These are phyloP conservation scores for Albula glossodonta DNA, from an alignment of 2,113 vertebrate genomes.

Conservation along the genomic window DNA sequence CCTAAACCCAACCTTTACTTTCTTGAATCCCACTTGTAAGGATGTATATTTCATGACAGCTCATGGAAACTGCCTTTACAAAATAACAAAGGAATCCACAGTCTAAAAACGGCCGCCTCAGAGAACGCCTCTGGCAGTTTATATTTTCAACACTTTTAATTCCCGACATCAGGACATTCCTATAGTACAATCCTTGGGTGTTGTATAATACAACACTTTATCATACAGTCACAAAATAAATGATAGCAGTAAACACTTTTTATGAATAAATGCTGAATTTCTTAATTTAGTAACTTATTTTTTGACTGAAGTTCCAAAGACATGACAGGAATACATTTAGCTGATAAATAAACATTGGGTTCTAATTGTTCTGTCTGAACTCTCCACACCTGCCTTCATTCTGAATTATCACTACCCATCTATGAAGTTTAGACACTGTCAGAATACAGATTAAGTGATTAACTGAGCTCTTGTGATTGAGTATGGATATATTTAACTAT, in stretches of 20 bases:
- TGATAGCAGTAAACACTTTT: too few relatives aligned
- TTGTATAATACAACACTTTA: background rate
- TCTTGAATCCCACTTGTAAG: background rate
- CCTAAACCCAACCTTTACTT: background rate
- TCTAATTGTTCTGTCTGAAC: background rate
- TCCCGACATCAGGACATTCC: too few relatives aligned
- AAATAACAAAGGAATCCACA: background rate
- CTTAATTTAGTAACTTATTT: too few relatives aligned
- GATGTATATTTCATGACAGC: background rate
- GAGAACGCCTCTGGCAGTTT: background rate
- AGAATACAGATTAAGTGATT: background rate
- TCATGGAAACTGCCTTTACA: background rate
- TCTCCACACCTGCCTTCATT: background rate
- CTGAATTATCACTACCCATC: background rate
- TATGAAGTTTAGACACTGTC: background rate
- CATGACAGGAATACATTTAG: background rate
- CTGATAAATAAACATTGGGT: background rate
- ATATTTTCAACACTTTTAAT: background rate
- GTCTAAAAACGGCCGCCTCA: background rate
- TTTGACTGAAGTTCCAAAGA: too few relatives aligned
- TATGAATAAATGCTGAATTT: too few relatives aligned
- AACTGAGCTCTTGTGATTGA: background rate
- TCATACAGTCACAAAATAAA: background rate
- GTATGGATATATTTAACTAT: background rate
- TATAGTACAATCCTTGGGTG: too few relatives aligned